Percentiles rank a stretch among this genome's conserved stretches.
Conservation (phyloP, 2,113 vertebrate genomes). For the Helogale parvula region DNA sequence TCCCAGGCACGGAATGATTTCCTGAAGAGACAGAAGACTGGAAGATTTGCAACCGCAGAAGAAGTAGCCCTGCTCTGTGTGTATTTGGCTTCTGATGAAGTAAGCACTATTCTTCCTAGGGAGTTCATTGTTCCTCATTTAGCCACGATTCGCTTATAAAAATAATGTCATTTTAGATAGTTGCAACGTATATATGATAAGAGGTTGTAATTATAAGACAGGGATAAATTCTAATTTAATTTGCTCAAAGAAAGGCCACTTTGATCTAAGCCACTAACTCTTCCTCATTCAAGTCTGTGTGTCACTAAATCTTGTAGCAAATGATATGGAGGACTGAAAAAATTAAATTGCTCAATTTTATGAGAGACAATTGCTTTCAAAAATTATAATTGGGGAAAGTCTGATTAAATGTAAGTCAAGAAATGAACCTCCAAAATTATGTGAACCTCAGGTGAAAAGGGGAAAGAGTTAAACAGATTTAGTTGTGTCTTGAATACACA, state of each 20-base stretch:
- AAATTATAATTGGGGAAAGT: neutral
- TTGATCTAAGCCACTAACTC: neutral
- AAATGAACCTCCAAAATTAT: neutral
- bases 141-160: neutral
- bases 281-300: neutral
- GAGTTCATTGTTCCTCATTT: neutral
- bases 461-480: neutral
- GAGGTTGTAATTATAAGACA: neutral
- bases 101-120: constrained; percentile 76
- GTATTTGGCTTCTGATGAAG: constrained; percentile 97
- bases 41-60: constrained; percentile 93
- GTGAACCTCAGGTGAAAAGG: neutral
- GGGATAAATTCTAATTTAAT: neutral
- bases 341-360: neutral
- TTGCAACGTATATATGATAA: neutral
- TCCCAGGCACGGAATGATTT: constrained; percentile 92
- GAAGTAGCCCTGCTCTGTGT: constrained; percentile 95
- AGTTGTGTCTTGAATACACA: neutral
- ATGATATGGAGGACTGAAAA: neutral
- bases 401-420: neutral
- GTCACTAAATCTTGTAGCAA: constrained; percentile 1
- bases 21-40: constrained; percentile 94
- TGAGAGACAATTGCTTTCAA: neutral
- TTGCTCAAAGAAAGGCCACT: neutral
- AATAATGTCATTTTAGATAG: neutral